Evolutionary conservation across 1,140 invertebrate genomes (phyloP).

Genomic region (Cydia amplana): DNA sequence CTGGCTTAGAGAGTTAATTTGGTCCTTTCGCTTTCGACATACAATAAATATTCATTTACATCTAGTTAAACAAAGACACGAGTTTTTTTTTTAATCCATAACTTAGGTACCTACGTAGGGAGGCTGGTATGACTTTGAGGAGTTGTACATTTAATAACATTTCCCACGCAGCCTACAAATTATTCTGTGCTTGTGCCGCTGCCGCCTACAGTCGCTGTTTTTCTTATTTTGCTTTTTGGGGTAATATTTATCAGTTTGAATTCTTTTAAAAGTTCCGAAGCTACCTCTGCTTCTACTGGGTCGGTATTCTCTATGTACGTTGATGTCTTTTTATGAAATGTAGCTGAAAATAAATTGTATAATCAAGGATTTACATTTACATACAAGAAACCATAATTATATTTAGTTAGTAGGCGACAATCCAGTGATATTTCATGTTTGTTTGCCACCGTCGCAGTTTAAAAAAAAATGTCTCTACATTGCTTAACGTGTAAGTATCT

Average conservation of each 20-base stretch:
- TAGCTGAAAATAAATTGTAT: not conserved
- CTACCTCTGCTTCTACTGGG: slow-evolving; percentile 5
- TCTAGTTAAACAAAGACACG: no score
- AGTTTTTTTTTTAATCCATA: no score
- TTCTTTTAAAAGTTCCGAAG: slow-evolving; percentile 19
- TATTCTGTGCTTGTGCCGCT: not conserved
- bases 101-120: no score
- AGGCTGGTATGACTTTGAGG: no score
- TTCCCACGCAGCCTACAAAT: not conserved
- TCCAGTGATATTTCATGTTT: not conserved
- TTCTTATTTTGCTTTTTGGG: not conserved
- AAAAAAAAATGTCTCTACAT: no score
- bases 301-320: not conserved
- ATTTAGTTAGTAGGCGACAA: no score
- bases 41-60: no score
- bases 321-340: not conserved
- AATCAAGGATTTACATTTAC: not conserved
- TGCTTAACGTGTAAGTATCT: no score
- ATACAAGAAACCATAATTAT: not conserved
- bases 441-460: not conserved
- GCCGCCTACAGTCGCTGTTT: not conserved
- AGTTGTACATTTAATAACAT: not conserved
- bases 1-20: no score
- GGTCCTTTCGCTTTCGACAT: no score
- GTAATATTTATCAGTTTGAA: slow-evolving; percentile 9